These are phyloP conservation scores for Enhydra lutris DNA, from an alignment of 2,113 vertebrate genomes.

Conservation along the genomic window DNA sequence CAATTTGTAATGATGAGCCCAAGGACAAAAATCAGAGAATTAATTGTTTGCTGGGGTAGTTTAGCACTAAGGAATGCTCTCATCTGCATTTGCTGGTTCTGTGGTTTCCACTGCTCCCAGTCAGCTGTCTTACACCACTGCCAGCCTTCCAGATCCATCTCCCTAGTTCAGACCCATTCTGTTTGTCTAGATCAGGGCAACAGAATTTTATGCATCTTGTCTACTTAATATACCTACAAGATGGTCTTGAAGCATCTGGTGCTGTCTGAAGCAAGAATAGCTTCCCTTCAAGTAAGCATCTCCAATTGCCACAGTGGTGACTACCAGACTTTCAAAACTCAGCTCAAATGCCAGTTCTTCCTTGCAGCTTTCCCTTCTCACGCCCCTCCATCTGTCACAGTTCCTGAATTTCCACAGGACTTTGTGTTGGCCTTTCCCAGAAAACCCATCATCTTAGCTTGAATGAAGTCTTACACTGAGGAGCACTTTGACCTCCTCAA, in stretches of 20 bases:
- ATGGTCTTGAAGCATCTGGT: too few relatives aligned
- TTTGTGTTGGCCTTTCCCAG: neutral
- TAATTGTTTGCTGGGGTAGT: neutral
- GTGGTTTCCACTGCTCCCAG: neutral
- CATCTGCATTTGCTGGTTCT: neutral
- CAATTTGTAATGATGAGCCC: neutral
- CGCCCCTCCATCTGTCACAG: neutral
- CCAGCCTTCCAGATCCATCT: neutral
- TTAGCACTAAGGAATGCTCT: neutral
- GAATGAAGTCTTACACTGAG: neutral
- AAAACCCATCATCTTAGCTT: neutral
- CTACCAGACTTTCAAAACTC: neutral
- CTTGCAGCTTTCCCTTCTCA: neutral
- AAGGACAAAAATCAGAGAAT: neutral
- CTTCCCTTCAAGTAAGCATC: neutral
- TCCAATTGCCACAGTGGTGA: neutral
- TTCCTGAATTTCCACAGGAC: neutral
- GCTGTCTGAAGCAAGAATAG: neutral
- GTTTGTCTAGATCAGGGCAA: neutral
- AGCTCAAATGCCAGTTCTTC: neutral
- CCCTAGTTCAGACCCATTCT: neutral
- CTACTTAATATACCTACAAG: neutral
- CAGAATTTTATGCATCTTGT: neutral
- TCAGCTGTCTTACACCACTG: neutral
- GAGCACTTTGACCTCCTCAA: neutral